Percentiles rank a stretch among this genome's conserved stretches.
Evolutionary conservation across 2,797 vertebrate species (phyloP).

Genomic region (Buphagus erythrorhynchus): DNA sequence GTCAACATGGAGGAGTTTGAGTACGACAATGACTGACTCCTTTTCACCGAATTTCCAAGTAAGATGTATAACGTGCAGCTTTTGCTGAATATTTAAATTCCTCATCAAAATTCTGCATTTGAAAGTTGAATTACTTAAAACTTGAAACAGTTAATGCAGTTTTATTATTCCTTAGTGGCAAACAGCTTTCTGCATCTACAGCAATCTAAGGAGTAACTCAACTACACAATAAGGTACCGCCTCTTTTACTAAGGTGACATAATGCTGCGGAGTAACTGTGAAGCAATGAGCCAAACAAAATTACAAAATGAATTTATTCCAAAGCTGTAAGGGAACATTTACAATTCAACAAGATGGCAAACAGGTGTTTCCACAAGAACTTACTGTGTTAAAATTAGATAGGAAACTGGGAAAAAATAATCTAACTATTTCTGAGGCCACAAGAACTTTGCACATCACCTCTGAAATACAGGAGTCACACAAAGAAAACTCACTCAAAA

Average conservation of each 20-base stretch:
- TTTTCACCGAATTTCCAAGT: neutral
- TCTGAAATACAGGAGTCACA: constrained; percentile 14
- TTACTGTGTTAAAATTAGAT: constrained; percentile 20
- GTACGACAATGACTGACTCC: neutral
- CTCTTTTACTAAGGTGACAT: neutral
- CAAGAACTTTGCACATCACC: constrained; percentile 54
- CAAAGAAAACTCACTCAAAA: constrained; percentile 27
- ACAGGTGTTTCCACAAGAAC: constrained; percentile 71
- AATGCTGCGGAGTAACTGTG: constrained; percentile 14
- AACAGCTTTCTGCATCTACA: neutral
- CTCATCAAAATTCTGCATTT: neutral
- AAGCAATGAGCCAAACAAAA: constrained; percentile 75
- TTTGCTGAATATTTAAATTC: neutral
- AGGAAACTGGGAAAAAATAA: neutral
- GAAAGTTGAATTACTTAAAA: neutral
- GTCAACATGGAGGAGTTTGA: neutral
- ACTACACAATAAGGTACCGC: neutral
- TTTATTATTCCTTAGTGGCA: neutral
- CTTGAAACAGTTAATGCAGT: neutral
- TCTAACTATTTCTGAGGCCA: constrained; percentile 40
- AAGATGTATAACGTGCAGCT: neutral
- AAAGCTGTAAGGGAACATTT: constrained; percentile 77
- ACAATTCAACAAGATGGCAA: constrained; percentile 73
- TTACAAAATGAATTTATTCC: constrained; percentile 85
- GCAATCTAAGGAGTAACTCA: neutral